phyloP scores from a whole-genome alignment of 2,113 vertebrate species.

The Numenius arquata region DNA sequence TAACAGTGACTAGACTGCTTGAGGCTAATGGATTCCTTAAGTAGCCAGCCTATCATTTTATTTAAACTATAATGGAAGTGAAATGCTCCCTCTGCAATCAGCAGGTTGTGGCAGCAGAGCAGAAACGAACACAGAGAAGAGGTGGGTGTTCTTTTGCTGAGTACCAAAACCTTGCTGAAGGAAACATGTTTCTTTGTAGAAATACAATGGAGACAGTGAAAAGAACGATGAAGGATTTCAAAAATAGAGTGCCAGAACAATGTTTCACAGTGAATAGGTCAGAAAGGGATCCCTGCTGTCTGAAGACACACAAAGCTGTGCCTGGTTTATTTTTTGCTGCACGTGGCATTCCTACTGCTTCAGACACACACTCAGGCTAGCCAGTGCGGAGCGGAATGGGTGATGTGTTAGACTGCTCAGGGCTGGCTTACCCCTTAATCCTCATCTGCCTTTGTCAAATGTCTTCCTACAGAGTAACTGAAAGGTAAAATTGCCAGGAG shows the following conservation, averaged over 20 bases:
- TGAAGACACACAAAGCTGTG: not conserved
- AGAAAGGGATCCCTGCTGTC: not conserved
- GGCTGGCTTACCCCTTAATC: not conserved
- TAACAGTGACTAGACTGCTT: not conserved
- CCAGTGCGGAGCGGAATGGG: not conserved
- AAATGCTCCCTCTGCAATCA: not conserved
- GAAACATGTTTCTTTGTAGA: not conserved
- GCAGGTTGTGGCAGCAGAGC: conserved; percentile 13
- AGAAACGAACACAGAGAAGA: not conserved
- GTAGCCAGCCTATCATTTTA: conserved; percentile 20
- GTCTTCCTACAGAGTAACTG: not conserved
- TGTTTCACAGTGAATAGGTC: not conserved
- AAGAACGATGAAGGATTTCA: not conserved
- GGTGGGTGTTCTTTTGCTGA: not conserved
- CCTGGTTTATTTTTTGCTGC: not conserved
- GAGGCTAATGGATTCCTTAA: conserved; percentile 26
- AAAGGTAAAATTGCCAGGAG: not conserved
- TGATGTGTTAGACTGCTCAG: not conserved
- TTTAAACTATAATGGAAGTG: conserved; percentile 16
- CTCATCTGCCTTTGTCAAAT: not conserved
- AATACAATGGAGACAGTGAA: not conserved
- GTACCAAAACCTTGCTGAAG: not conserved
- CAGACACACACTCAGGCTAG: not conserved
- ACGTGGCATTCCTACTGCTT: not conserved
- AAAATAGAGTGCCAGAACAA: not conserved